These are phyloP conservation scores for Schizothorax lantsangensis DNA, from an alignment of 2,797 vertebrate genomes.

Conservation along the genomic window DNA sequence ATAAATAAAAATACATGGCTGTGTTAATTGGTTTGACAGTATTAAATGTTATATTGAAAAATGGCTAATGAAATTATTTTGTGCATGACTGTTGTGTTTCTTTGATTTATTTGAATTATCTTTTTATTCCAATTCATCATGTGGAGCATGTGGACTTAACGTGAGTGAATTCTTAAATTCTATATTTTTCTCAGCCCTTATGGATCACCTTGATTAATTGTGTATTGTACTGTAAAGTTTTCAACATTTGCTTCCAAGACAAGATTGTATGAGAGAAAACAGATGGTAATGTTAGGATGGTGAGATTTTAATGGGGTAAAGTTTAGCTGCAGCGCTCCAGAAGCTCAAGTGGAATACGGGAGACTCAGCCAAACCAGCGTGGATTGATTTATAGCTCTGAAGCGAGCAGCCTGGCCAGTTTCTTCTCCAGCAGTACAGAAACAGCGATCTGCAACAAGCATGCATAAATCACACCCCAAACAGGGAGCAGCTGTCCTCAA, in stretches of 20 bases:
- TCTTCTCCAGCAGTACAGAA: conserved; percentile 45
- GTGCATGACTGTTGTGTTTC: neutral
- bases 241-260: neutral
- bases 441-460: conserved; percentile 57
- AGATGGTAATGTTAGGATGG: conserved; percentile 4
- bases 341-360: conserved; percentile 5
- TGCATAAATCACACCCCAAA: conserved; percentile 65
- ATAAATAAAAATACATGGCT: neutral
- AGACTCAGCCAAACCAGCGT: conserved; percentile 25
- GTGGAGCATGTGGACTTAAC: neutral
- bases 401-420: conserved; percentile 42
- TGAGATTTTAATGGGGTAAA: neutral
- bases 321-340: conserved; percentile 11
- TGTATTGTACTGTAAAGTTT: neutral
- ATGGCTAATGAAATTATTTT: neutral
- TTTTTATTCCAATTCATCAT: neutral
- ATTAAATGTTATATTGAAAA: neutral
- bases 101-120: neutral
- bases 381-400: conserved; percentile 59
- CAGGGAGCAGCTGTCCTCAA: conserved; percentile 61
- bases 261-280: neutral
- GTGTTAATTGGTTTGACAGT: neutral
- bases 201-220: neutral
- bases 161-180: neutral
- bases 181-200: neutral